phyloP scores from a whole-genome alignment of 2,888 invertebrate genomes.

The Gastrophysa polygoni region DNA sequence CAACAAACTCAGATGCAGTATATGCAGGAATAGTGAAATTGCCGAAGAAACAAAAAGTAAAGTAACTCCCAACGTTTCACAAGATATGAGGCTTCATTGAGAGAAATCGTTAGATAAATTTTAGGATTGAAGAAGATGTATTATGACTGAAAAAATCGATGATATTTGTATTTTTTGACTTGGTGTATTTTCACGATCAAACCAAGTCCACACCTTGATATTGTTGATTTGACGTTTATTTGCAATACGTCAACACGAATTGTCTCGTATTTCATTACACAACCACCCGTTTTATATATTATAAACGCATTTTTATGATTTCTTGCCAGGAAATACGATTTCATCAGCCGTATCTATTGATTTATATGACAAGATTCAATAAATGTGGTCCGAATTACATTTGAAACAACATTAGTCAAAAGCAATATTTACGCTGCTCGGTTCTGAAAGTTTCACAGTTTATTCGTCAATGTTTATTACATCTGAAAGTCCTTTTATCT shows the following conservation, averaged over 20 bases:
- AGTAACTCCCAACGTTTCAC: too few species aligned
- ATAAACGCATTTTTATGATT: conserved; percentile 23
- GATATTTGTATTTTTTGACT: not conserved
- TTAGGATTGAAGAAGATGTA: too few species aligned
- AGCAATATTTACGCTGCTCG: conserved; percentile 40
- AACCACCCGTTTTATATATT: not conserved
- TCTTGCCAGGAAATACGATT: conserved; percentile 33
- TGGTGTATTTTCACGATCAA: not conserved
- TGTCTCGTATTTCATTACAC: not conserved
- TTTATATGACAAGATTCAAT: conserved; percentile 44
- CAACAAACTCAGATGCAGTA: too few species aligned
- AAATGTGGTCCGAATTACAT: conserved; percentile 38
- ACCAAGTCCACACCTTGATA: not conserved
- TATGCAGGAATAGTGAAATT: too few species aligned
- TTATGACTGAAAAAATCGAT: not conserved
- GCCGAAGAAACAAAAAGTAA: too few species aligned
- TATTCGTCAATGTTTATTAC: conserved; percentile 38
- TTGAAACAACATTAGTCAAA: conserved; percentile 39
- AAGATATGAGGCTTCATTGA: too few species aligned
- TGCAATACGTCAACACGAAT: not conserved
- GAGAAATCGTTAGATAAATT: too few species aligned
- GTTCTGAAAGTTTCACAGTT: conserved; percentile 32
- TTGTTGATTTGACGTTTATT: not conserved
- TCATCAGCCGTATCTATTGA: conserved; percentile 42
- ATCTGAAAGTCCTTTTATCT: conserved; percentile 38